Evolutionary conservation across 2,797 vertebrate species (phyloP), one percentile per base, ranked within the genome.

Genomic region (Tachyglossus aculeatus): DNA sequence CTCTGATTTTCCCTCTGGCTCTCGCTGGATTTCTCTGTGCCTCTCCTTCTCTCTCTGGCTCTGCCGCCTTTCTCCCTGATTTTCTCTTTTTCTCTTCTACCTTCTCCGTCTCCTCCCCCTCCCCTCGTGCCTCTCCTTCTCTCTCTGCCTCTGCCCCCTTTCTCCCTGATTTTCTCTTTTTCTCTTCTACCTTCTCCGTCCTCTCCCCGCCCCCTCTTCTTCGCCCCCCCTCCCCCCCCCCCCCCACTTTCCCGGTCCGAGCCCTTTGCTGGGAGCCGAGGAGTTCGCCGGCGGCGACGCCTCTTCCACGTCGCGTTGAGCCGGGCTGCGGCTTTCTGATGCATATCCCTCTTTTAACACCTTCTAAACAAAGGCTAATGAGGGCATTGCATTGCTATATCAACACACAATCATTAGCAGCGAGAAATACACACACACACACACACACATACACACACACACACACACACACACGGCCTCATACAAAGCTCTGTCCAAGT

Each of bases 321-420:
- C 77, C 75, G 0, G 2, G 74, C 67, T 36, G 80, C 76, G 31
- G 79, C 85, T 88, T 89, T 90, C 86, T 81, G 65, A 92, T 87
- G 84, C 80, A 89, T 83, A 90, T 86, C 86, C 82, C 75, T 83
- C 90, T 90, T 90, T 91, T 91, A 92, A 92, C 92, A 93, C 93
- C 91, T 93, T 86, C 90, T 83, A 93, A 94, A 94, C 92, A 92
- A 93, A 92, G 91, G 89, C 89, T 90, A 93, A 90, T 87, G 89
- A 88, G 90, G 90, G 89, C 90, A 91, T 83, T 65, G 88, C 85
- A 75, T 90, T 76, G 84, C 84, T 88, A 85, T 88, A 92, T 90
- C 88, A 90, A 92, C 91, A 93, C 83, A 89, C 90, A 86, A 88
- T 90, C 91, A 91, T 92, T 92, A 90, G 89, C 86, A 83, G 77